Conservation (phyloP, 1,140 invertebrate species). For the Drosophila virilis region DNA sequence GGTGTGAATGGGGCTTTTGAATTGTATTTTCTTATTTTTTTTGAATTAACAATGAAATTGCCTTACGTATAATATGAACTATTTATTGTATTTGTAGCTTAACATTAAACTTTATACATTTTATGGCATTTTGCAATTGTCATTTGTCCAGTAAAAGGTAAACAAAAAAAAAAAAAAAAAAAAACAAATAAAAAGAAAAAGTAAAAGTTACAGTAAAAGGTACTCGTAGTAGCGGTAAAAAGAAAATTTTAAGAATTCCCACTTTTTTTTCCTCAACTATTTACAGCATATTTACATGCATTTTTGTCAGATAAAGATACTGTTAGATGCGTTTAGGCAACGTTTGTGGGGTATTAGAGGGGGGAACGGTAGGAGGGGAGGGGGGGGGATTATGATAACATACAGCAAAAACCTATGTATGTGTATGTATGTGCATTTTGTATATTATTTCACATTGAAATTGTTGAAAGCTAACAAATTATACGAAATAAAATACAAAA, state of each 20-base stretch:
- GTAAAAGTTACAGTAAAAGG: constrained; percentile 11
- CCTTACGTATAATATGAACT: constrained; percentile 73
- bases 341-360: not conserved
- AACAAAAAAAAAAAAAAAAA: not conserved
- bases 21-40: constrained; percentile 23
- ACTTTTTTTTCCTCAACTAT: constrained; percentile 35
- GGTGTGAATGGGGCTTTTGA: constrained; percentile 29
- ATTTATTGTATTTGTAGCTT: constrained; percentile 74
- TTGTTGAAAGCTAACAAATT: constrained; percentile 68
- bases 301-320: constrained; percentile 29
- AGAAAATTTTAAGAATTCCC: constrained; percentile 35
- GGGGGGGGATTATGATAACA: not conserved
- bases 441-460: constrained; percentile 81
- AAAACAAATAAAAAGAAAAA: not conserved
- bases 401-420: not conserved
- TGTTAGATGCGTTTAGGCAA: not conserved
- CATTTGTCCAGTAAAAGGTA: constrained; percentile 43
- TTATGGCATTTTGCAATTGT: constrained; percentile 59
- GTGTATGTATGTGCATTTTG: constrained; percentile 44
- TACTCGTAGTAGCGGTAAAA: constrained; percentile 3
- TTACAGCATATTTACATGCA: constrained; percentile 37
- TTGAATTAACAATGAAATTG: constrained; percentile 68
- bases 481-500: constrained; percentile 59
- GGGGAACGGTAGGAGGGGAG: too few species aligned
- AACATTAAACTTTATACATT: constrained; percentile 64